Evolutionary conservation across 2,888 invertebrate genomes (phyloP).

Genomic region (Hoplodrina ambigua): DNA sequence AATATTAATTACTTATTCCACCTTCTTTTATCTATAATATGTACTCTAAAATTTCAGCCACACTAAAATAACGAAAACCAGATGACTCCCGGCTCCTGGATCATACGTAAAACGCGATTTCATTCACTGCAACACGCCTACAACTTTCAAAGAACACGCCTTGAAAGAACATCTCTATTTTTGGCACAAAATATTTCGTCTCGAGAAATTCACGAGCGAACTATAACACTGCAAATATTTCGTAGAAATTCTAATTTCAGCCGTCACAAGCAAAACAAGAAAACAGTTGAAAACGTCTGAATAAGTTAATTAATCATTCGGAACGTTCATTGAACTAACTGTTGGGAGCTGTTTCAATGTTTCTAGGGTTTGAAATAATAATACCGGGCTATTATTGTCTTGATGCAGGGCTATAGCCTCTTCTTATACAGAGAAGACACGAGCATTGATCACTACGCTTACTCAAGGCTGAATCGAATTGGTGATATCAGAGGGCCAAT

Average conservation of each 20-base stretch:
- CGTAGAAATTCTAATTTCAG: conserved; percentile 50
- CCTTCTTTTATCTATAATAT: too few relatives aligned
- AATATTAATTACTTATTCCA: too few relatives aligned
- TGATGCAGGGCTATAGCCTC: too few relatives aligned
- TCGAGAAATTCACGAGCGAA: conserved; percentile 15
- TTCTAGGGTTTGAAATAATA: conserved; percentile 10
- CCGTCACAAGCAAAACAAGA: conserved; percentile 53
- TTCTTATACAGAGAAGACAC: too few relatives aligned
- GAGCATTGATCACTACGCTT: too few relatives aligned
- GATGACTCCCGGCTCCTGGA: too few relatives aligned
- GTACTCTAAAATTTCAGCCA: too few relatives aligned
- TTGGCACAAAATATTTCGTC: conserved; percentile 33
- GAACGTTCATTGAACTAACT: conserved; percentile 24
- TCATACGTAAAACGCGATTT: not conserved
- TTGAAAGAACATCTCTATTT: conserved; percentile 29
- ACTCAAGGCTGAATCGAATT: too few relatives aligned
- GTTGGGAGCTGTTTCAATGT: conserved; percentile 16
- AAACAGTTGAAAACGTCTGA: conserved; percentile 45
- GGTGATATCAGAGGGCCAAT: too few relatives aligned
- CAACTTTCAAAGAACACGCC: conserved; percentile 15
- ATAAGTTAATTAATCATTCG: conserved; percentile 61
- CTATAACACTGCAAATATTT: conserved; percentile 33
- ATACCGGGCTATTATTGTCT: too few relatives aligned
- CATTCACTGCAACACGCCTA: conserved; percentile 8
- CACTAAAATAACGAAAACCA: too few relatives aligned